phyloP scores from a whole-genome alignment of 2,797 vertebrate genomes.

The Lophotriccus pileatus region DNA sequence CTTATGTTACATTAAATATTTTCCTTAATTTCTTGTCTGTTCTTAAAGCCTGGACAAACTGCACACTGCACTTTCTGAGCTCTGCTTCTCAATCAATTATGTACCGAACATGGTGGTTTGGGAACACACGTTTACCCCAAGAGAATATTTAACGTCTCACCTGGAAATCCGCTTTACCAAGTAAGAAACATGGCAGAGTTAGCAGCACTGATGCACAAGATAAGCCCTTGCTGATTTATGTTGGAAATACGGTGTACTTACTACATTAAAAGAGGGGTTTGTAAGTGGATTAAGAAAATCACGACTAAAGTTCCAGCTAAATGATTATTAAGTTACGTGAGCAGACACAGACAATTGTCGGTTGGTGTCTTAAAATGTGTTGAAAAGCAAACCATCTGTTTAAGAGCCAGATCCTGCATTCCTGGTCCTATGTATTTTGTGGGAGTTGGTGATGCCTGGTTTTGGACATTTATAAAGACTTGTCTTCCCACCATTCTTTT shows the following conservation, averaged over 20 bases:
- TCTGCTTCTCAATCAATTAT: constrained; percentile 99
- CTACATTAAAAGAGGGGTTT: neutral
- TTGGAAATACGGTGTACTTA: neutral
- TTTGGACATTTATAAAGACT: neutral
- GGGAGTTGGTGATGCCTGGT: neutral
- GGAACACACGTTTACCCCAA: constrained; percentile 98
- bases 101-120: constrained; percentile 97
- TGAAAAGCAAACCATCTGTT: neutral
- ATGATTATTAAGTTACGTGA: neutral
- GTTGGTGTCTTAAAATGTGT: neutral
- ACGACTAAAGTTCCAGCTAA: neutral
- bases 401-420: neutral
- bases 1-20: neutral
- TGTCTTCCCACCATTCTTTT: neutral
- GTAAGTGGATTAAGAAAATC: neutral
- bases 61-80: constrained; percentile 97
- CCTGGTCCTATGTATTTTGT: neutral
- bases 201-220: neutral
- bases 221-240: neutral
- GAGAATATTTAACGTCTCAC: constrained; percentile 97
- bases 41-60: constrained; percentile 91
- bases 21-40: constrained; percentile 8
- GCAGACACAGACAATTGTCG: neutral
- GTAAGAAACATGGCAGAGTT: constrained; percentile 75
- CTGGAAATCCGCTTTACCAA: constrained; percentile 99